Base-by-base conservation (phyloP, 2,888 invertebrate species). In the Sceliomorpha sp. region DNA sequence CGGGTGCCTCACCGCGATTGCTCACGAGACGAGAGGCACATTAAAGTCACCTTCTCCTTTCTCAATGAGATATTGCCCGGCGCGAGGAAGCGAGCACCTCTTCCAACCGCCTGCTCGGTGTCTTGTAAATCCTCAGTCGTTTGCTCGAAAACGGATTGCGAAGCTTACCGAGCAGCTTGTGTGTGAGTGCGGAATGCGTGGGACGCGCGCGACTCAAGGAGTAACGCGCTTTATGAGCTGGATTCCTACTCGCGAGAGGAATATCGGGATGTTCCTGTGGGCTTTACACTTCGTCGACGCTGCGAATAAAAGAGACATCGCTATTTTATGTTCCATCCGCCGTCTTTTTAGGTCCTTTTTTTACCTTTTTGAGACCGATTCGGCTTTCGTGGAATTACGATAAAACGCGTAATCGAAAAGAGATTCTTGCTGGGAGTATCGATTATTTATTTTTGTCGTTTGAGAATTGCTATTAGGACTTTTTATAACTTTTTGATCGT, bases 41-140 rank as follows among this genome's bases (percentile, higher is more conserved):
- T 87, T 87, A 87, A 87, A 87, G 87, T 87, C 87, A 86, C 85
- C 85, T 85, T 82, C 83, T 84, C 82, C 83, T 82, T 81, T 76
- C 83, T 83, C 86, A 86, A 85, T 87, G 86, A 87, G 87, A 87
- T 87, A 87, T 86, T 83, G 86, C 84, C 78, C 75, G 77, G 72
- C 76, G 76, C 76, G 76, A 77, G 78, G 66, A 66, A 39, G 40
- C 63, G 67, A 71, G 73, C 77, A 64, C 77, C 76, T 75, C 76
- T 74, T 73, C 78, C 68, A 58, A 37, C 66, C 72, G 62, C 58
- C 53, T 47, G 58, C 51, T 47, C 55, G 56, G 58, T 70, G 69
- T 63, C 70, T 73, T 73, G 73, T 73, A 73, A 73, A 73, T 73
- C 70, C 67, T 70, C 24, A 36, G 59, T 50, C 62, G 69, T 69